Evolutionary conservation across 2,113 vertebrate genomes (phyloP), one percentile per base, ranked within the genome.

Genomic region (Ictalurus furcatus): DNA sequence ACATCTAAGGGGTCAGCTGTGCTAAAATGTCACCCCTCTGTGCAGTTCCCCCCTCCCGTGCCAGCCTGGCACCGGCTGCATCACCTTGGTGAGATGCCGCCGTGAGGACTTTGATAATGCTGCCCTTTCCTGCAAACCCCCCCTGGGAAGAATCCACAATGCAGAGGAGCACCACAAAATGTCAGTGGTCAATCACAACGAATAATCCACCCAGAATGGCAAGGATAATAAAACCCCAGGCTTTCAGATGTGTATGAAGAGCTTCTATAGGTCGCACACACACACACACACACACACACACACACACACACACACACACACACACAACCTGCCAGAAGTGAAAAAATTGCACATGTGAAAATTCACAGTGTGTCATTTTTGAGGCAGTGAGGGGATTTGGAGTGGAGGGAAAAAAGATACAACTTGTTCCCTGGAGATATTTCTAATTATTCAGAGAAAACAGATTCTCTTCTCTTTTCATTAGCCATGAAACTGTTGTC

Each of bases 21-120:
- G 93, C 94, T 94, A 94, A 95, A 95, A 95, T 95, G 95, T 94
- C 94, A 95, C 94, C 93, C 92, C 92, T 92, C 92, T 89, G 92
- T 87, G 80, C 85, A 86, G 73, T 2, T 59, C 89, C 37, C 74
- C 85, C 61, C 82, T 67, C 89, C 93, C 58, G 71, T 85, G 89
- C 90, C 88, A 84, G 90, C 89, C 91, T 90, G 67, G 25, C 65
- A 91, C 83, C 82, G 85, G 85, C 82, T 87, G 86, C 89, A 90
- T 86, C 25, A 30, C 80, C 84, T 88, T 91, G 80, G 91, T 85
- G 90, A 87, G 90, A 92, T 82, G 88, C 92, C 90, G 93, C 90
- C 92, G 91, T 85, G 92, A 92, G 87, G 91, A 91, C 94, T 94
- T 94, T 94, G 93, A 95, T 94, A 92, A 93, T 93, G 89, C 90